phyloP scores from a whole-genome alignment of 2,888 invertebrate species.

The Cephus sareptanus region DNA sequence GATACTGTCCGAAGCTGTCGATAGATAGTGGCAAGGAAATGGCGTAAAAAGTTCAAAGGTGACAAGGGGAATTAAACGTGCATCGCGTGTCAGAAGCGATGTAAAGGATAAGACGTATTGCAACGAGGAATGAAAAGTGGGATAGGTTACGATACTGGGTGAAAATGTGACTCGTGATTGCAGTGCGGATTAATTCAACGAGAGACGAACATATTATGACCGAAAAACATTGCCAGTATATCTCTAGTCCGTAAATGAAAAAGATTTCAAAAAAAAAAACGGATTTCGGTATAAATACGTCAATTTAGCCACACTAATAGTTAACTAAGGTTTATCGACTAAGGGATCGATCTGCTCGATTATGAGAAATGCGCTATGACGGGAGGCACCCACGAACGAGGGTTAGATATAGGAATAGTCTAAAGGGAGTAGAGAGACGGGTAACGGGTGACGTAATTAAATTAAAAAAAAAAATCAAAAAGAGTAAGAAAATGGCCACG shows the following conservation, averaged over 20 bases:
- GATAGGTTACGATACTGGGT: background rate
- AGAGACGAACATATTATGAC: constrained; percentile 14
- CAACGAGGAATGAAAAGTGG: background rate
- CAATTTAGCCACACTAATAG: constrained; percentile 63
- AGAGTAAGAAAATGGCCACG: background rate
- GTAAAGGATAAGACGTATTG: background rate
- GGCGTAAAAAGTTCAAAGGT: background rate
- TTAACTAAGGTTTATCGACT: constrained; percentile 50
- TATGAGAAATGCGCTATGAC: constrained; percentile 1
- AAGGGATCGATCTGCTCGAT: constrained; percentile 17
- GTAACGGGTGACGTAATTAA: background rate
- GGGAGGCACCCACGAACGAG: background rate
- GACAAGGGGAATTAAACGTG: background rate
- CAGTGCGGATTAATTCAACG: constrained; percentile 21
- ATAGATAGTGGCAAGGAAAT: background rate
- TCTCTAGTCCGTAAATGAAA: constrained; percentile 44
- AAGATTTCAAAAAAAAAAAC: constrained; percentile 26
- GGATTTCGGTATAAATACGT: constrained; percentile 63
- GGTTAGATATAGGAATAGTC: background rate
- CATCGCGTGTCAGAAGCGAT: background rate
- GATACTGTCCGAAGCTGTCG: background rate
- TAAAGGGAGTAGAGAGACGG: background rate
- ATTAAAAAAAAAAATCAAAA: constrained; percentile 4
- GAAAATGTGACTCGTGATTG: constrained; percentile 25
- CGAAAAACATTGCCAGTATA: constrained; percentile 52